These are phyloP conservation scores for Oreotrochilus melanogaster DNA, from an alignment of 2,113 vertebrate genomes.

Conservation along the genomic window DNA sequence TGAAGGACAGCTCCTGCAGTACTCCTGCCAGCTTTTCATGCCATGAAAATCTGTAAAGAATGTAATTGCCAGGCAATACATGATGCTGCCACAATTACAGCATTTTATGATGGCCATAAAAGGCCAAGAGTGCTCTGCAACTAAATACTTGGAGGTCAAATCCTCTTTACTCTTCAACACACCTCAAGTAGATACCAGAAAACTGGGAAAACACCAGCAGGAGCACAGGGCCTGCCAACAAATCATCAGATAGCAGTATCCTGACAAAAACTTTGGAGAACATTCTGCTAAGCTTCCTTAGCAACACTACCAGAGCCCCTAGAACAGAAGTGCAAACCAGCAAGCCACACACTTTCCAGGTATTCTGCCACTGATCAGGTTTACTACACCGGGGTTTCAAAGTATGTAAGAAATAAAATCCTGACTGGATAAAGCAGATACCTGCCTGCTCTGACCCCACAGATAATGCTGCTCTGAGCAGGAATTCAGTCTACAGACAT, in stretches of 20 bases:
- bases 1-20: neutral
- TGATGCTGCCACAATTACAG: neutral
- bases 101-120: neutral
- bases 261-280: neutral
- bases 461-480: neutral
- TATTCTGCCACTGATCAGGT: neutral
- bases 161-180: neutral
- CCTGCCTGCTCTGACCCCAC: neutral
- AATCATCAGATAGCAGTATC: neutral
- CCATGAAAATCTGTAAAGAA: neutral
- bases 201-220: neutral
- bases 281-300: neutral
- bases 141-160: neutral
- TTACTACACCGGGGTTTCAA: neutral
- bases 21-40: neutral
- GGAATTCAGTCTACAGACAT: neutral
- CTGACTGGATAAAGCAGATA: neutral
- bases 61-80: neutral
- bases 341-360: rapidly evolving
- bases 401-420: neutral
- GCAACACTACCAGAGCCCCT: neutral
- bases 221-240: neutral
- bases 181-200: neutral
- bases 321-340: neutral
- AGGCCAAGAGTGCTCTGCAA: neutral